phyloP scores from a whole-genome alignment of 2,888 invertebrate genomes.

The Microctonus hyperodae region DNA sequence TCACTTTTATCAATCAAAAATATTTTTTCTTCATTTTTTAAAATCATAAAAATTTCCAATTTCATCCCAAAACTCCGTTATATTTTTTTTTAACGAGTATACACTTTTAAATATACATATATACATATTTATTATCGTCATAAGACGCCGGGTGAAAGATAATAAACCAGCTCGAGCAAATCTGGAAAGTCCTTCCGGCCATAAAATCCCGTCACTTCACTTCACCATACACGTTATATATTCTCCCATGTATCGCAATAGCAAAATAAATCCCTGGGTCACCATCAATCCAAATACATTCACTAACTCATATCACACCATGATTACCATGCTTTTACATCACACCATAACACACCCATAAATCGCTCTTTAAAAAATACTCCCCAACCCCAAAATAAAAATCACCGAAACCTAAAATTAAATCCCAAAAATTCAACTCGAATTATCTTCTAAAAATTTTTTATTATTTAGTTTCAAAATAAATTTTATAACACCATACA shows the following conservation, averaged over 20 bases:
- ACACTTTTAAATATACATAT: neutral
- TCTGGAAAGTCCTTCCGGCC: constrained; percentile 31
- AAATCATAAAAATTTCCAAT: neutral
- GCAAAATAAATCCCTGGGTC: constrained; percentile 9
- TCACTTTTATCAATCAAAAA: neutral
- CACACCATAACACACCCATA: neutral
- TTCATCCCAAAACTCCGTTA: neutral
- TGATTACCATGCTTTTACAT: constrained; percentile 2
- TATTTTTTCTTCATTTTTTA: neutral
- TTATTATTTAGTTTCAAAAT: no score
- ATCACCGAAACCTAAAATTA: no score
- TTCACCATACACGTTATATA: constrained; percentile 29
- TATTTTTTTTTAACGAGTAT: neutral
- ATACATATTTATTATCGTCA: constrained; percentile 24
- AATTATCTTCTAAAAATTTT: no score
- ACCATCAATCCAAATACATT: neutral
- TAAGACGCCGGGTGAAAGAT: constrained; percentile 20
- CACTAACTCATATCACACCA: neutral
- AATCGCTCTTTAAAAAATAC: no score
- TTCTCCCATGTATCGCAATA: neutral
- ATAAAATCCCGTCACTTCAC: constrained; percentile 29
- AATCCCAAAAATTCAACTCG: no score
- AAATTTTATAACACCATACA: no score
- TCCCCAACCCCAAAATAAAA: no score
- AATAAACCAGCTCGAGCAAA: constrained; percentile 30